Conservation (phyloP, 2,797 vertebrate species). For the Mallotus villosus region DNA sequence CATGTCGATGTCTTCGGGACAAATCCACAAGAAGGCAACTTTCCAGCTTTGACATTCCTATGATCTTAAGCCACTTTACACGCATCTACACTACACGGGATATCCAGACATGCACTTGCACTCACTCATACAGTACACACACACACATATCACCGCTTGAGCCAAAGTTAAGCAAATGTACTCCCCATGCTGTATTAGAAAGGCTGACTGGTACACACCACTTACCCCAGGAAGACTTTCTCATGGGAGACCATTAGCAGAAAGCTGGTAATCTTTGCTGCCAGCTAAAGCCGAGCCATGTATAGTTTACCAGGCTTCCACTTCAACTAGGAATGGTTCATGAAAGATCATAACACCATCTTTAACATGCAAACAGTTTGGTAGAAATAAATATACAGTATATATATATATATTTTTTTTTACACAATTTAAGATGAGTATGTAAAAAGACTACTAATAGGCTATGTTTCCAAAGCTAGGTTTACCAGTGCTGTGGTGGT, state of each 20-base stretch:
- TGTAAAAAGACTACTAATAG: no score
- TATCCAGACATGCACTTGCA: neutral
- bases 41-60: no score
- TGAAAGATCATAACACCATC: neutral
- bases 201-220: neutral
- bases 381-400: neutral
- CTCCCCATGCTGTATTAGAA: constrained; percentile 5
- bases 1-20: neutral
- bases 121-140: neutral
- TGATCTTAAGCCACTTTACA: neutral
- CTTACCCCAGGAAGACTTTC: constrained; percentile 20
- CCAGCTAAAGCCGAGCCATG: constrained; percentile 17
- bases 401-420: no score
- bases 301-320: constrained; percentile 23
- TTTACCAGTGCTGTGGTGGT: constrained; percentile 85
- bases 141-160: neutral
- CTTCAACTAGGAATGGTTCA: constrained; percentile 34
- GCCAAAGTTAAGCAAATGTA: neutral
- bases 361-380: neutral
- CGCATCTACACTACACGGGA: neutral
- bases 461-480: neutral
- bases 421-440: no score
- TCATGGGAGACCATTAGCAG: constrained; percentile 43
- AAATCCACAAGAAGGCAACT: no score
- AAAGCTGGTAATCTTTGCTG: constrained; percentile 40